phyloP scores from a whole-genome alignment of 2,888 invertebrate species.

The Plusia festucae region DNA sequence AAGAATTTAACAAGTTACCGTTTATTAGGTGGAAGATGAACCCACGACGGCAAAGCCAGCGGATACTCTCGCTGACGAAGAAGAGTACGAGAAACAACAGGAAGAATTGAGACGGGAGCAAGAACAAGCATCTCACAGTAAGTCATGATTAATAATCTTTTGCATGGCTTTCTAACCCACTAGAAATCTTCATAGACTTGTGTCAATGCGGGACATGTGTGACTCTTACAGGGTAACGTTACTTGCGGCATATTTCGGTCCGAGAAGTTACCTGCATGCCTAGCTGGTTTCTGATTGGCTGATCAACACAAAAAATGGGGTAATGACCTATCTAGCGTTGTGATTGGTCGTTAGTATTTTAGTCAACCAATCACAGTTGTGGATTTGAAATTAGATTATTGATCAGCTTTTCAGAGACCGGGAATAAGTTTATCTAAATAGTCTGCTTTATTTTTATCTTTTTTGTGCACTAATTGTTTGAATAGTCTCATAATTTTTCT shows the following conservation, averaged over 20 bases:
- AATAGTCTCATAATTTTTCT: not conserved
- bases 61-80: conserved; percentile 82
- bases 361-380: too few relatives aligned
- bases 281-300: too few relatives aligned
- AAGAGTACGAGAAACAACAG: conserved; percentile 82
- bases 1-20: not conserved
- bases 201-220: too few relatives aligned
- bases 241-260: too few relatives aligned
- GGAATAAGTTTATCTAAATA: not conserved
- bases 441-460: conserved; percentile 14
- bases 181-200: not conserved
- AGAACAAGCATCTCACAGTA: conserved; percentile 79
- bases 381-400: too few relatives aligned
- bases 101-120: conserved; percentile 77
- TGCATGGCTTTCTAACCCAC: conserved; percentile 26
- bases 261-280: too few relatives aligned
- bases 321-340: too few relatives aligned
- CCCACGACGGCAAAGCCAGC: conserved; percentile 72
- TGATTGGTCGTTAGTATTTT: too few relatives aligned
- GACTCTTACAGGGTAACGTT: too few relatives aligned
- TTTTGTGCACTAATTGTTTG: conserved; percentile 10
- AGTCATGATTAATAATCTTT: conserved; percentile 62
- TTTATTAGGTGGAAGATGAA: conserved; percentile 78
- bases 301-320: too few relatives aligned
- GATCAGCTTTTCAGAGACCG: too few relatives aligned